Evolutionary conservation across 2,113 vertebrate species (phyloP).

Genomic region (Nesospiza acunhae): DNA sequence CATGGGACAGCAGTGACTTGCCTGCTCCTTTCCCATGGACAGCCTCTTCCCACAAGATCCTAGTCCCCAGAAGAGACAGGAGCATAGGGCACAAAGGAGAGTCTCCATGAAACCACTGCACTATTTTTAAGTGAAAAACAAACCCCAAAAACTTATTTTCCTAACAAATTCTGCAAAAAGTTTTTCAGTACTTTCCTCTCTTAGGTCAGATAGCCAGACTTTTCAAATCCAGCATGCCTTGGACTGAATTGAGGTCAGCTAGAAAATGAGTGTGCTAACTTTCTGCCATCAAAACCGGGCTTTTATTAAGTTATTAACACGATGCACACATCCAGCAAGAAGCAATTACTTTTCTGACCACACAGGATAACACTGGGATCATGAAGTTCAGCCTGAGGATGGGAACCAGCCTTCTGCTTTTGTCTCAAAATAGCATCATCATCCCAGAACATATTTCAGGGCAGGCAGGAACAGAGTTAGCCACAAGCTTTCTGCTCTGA

Average conservation of each 20-base stretch:
- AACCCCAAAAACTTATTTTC: not conserved
- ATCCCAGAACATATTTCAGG: not conserved
- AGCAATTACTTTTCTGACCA: not conserved
- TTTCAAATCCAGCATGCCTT: not conserved
- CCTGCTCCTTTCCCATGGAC: not conserved
- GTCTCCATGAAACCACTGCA: not conserved
- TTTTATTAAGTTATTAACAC: not conserved
- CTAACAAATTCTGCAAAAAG: not conserved
- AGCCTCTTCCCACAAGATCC: not conserved
- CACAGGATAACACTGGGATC: not conserved
- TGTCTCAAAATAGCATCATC: conserved; percentile 31
- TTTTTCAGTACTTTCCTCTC: not conserved
- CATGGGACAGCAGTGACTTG: not conserved
- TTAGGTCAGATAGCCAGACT: not conserved
- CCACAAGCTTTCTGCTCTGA: not conserved
- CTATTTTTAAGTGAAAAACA: not conserved
- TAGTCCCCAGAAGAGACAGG: not conserved
- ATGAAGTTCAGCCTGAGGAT: not conserved
- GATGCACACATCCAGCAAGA: not conserved
- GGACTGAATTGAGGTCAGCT: not conserved
- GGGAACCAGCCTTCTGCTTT: conserved; percentile 10
- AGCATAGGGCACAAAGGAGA: not conserved
- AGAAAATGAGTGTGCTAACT: not conserved
- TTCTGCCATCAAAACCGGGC: not conserved
- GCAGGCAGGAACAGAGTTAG: not conserved